Base-by-base conservation (phyloP, 2,113 vertebrate genomes). In the Parus major region DNA sequence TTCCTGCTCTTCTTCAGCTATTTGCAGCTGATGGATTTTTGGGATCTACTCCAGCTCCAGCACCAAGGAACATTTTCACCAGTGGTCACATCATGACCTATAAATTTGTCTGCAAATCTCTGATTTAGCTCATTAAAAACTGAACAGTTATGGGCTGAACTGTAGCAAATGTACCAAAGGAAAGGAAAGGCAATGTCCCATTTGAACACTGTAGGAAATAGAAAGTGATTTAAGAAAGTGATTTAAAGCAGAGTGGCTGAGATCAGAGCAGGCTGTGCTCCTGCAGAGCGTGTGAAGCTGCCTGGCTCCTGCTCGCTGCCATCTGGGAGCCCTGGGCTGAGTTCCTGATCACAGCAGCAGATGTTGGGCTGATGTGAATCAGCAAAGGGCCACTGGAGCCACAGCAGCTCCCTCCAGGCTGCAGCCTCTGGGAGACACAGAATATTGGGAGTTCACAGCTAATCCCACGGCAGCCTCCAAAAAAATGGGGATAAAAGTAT, bases 331-430 rank as follows among this genome's bases (percentile, higher is more conserved):
- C 75, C 82, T 17, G 23, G 22, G 53, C 65, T 63, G 68, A 44
- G 82, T 71, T 73, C 70, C 81, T 29, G 60, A 33, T 50, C 8
- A 0, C 56, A 47, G 88, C 65, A 90, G 90, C 94, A 93, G 94
- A 95, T 93, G 79, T 82, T 93, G 73, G 65, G 79, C 88, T 88
- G 91, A 55, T 82, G 79, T 35, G 94, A 64, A 90, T 60, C 94
- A 86, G 86, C 79, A 68, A 79, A 82, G 5, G 5, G 25, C 56
- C 77, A 19, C 84, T 7, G 52, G 56, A 75, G 82, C 75, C 63
- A 33, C 44, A 82, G 79, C 44, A 93, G 31, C 79, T 53, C 81
- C 57, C 82, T 68, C 27, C 69, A 59, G 65, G 50, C 82, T 55
- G 77, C 44, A 27, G 85, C 33, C 81, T 75, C 50, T n/a, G 41